These are phyloP conservation scores for Euwallacea similis DNA, from an alignment of 1,140 invertebrate species.

Conservation along the genomic window DNA sequence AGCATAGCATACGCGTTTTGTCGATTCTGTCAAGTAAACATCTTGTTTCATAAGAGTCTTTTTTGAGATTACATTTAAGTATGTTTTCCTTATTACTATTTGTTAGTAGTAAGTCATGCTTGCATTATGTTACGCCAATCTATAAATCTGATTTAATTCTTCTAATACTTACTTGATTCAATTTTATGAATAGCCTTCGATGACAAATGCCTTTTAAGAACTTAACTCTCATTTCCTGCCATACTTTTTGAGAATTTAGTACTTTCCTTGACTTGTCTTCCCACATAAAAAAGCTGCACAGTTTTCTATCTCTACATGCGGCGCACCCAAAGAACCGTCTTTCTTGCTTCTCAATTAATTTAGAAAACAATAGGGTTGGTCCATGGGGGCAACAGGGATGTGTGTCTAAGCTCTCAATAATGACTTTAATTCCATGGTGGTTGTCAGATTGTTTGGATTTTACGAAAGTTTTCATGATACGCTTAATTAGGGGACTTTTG, in stretches of 20 bases:
- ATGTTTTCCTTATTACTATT: too few relatives aligned
- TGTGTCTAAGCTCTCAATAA: slow-evolving; percentile 48
- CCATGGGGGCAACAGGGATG: slow-evolving; percentile 65
- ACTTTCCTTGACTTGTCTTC: slow-evolving; percentile 56
- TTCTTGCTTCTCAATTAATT: slow-evolving; percentile 48
- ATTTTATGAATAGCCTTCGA: slow-evolving; percentile 58
- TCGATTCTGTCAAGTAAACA: too few relatives aligned
- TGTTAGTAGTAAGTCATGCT: too few relatives aligned
- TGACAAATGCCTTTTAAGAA: slow-evolving; percentile 57
- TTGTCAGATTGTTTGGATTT: too few relatives aligned
- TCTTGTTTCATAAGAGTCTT: too few relatives aligned
- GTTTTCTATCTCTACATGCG: slow-evolving; percentile 73
- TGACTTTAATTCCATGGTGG: slow-evolving; percentile 27
- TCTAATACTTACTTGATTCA: slow-evolving; percentile 50
- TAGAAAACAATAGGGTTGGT: slow-evolving; percentile 71
- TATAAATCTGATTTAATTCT: too few relatives aligned
- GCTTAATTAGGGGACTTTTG: too few relatives aligned
- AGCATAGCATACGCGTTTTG: too few relatives aligned
- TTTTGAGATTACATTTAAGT: too few relatives aligned
- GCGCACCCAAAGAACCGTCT: slow-evolving; percentile 73
- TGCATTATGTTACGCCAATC: too few relatives aligned
- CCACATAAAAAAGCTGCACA: slow-evolving; percentile 69
- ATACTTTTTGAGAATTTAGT: slow-evolving; percentile 56
- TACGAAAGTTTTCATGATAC: too few relatives aligned
- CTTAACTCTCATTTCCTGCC: slow-evolving; percentile 58